Percentiles rank a stretch among this genome's conserved stretches.
Conservation (phyloP, 2,113 vertebrate species). For the Tor tambroides region DNA sequence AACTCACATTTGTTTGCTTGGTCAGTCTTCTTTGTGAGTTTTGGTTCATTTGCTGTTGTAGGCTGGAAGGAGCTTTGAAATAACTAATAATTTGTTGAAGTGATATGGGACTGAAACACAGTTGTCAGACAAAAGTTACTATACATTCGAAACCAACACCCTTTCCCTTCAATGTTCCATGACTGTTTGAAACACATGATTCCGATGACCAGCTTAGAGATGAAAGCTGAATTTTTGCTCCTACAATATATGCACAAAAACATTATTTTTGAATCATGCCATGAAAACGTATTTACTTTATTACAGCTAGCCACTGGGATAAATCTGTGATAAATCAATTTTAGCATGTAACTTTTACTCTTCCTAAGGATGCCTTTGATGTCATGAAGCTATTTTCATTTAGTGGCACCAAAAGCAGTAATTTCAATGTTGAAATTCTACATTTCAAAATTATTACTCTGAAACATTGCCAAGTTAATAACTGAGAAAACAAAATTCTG, state of each 20-base stretch:
- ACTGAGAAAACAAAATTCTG: neutral
- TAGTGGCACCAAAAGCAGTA: neutral
- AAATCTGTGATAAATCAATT: neutral
- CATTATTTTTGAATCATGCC: too few relatives aligned
- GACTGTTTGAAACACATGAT: too few relatives aligned
- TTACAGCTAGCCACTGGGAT: neutral
- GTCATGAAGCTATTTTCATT: slow-evolving; percentile 5
- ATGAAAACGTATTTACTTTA: neutral
- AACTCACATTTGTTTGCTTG: too few relatives aligned
- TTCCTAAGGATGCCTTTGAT: neutral
- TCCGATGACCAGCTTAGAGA: neutral
- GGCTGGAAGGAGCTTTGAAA: too few relatives aligned
- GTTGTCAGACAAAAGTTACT: too few relatives aligned
- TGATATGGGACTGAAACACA: too few relatives aligned
- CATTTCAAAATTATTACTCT: neutral
- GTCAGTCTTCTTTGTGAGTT: too few relatives aligned
- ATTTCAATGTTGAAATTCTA: neutral
- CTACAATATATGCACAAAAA: neutral
- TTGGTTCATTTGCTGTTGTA: too few relatives aligned
- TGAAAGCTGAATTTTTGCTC: neutral
- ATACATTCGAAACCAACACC: too few relatives aligned
- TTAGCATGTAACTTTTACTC: neutral
- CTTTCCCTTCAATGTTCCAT: too few relatives aligned
- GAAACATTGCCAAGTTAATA: neutral
- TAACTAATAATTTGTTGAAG: too few relatives aligned